Evolutionary conservation across 2,113 vertebrate genomes (phyloP).

Genomic region (Porphyrio hochstetteri): DNA sequence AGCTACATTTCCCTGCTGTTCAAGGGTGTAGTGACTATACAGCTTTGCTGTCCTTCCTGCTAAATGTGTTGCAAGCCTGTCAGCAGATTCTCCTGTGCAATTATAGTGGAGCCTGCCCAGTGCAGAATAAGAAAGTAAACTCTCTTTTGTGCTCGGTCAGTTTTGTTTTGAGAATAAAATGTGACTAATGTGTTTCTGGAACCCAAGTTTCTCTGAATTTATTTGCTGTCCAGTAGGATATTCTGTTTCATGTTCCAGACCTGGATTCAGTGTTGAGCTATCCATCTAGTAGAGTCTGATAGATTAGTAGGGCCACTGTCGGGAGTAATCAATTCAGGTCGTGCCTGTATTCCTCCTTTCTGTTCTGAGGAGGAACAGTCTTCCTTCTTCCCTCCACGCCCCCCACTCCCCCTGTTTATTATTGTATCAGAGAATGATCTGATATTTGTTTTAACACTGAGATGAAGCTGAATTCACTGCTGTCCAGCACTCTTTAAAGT

Average conservation of each 20-base stretch:
- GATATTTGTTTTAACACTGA: conserved; percentile 59
- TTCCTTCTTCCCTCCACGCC: background rate
- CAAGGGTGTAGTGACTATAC: background rate
- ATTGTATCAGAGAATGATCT: conserved; percentile 35
- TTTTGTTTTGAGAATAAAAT: conserved; percentile 11
- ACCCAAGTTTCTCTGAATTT: background rate
- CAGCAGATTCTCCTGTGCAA: background rate
- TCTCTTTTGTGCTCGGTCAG: background rate
- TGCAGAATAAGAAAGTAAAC: background rate
- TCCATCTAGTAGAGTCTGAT: background rate
- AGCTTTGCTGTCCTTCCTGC: background rate
- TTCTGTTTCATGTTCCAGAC: background rate
- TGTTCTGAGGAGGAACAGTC: background rate
- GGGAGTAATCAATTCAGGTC: background rate
- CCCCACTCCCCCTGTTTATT: conserved; percentile 21
- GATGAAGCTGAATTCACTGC: conserved; percentile 55
- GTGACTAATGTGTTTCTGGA: background rate
- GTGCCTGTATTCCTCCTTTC: background rate
- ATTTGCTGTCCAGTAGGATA: background rate
- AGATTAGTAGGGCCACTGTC: background rate
- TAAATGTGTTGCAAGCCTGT: background rate
- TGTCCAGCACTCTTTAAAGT: conserved; percentile 19
- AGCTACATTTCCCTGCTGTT: background rate
- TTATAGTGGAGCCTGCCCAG: background rate
- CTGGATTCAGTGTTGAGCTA: background rate